A percentile compares a stretch with the other conserved stretches of the same genome.
phyloP scores from a whole-genome alignment of 2,888 invertebrate species.

The Silvanus unidentatus region DNA sequence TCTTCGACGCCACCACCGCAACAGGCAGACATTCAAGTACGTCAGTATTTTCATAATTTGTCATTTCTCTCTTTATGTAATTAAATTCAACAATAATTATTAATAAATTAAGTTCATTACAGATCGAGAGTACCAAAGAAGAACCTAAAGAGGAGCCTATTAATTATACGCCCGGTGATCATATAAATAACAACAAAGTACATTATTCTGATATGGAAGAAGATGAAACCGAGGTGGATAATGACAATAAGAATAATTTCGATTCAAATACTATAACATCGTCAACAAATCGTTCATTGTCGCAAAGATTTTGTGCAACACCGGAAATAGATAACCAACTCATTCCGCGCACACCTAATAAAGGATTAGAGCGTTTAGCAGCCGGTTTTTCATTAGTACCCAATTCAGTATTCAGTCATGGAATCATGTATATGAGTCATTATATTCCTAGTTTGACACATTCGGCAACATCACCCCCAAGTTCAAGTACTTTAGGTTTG shows the following conservation, averaged over 20 bases:
- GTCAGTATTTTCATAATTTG: conserved; percentile 18
- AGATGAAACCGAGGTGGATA: conserved; percentile 45
- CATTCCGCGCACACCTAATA: conserved; percentile 35
- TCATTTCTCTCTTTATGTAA: conserved; percentile 5
- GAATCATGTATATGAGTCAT: conserved; percentile 89
- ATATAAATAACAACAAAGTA: conserved; percentile 52
- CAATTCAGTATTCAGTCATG: conserved; percentile 82
- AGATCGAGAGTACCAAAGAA: conserved; percentile 37
- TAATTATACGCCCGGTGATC: conserved; percentile 49
- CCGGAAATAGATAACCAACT: conserved; percentile 37
- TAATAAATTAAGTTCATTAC: conserved; percentile 23
- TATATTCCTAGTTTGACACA: conserved; percentile 62
- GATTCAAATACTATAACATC: conserved; percentile 27
- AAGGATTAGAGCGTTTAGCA: conserved; percentile 44
- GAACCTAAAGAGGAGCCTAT: conserved; percentile 41
- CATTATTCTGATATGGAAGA: conserved; percentile 51
- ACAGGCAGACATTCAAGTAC: conserved; percentile 40
- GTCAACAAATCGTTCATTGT: conserved; percentile 29
- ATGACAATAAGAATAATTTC: conserved; percentile 34
- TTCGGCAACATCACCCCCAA: conserved; percentile 52
- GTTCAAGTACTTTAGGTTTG: conserved; percentile 52
- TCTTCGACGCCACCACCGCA: conserved; percentile 38
- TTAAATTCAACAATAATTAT: conserved; percentile 8
- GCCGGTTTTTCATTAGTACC: conserved; percentile 73
- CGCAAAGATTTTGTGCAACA: conserved; percentile 36